phyloP scores from a whole-genome alignment of 2,888 invertebrate genomes.

The Taphrorychus bicolor region DNA sequence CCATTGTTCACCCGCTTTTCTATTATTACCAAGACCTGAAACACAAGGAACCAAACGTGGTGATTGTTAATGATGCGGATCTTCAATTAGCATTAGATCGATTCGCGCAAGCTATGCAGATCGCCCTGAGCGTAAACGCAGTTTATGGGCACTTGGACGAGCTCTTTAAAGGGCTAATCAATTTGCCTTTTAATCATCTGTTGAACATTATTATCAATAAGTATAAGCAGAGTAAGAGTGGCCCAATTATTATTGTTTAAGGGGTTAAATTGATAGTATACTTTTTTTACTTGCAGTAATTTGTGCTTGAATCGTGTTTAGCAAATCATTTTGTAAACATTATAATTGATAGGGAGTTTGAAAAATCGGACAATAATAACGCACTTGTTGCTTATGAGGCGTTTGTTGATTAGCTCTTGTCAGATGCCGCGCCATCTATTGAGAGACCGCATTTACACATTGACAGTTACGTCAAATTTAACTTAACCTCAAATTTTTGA shows the following conservation, averaged over 20 bases:
- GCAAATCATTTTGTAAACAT: no score
- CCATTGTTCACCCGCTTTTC: conserved; percentile 48
- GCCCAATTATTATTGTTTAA: conserved; percentile 36
- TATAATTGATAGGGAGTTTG: no score
- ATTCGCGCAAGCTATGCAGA: conserved; percentile 83
- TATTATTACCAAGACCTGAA: conserved; percentile 46
- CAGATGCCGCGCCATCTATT: no score
- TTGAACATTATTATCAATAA: conserved; percentile 70
- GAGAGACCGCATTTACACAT: no score
- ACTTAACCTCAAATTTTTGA: not conserved
- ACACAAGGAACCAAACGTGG: conserved; percentile 43
- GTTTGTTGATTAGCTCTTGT: no score
- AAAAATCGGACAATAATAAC: no score
- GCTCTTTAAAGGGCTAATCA: conserved; percentile 65
- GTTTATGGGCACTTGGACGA: conserved; percentile 81
- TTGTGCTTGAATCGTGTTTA: not conserved
- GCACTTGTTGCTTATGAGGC: no score
- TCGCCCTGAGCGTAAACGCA: conserved; percentile 78
- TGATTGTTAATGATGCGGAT: conserved; percentile 46
- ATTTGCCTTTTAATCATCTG: conserved; percentile 70
- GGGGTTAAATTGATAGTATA: not conserved
- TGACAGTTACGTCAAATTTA: no score
- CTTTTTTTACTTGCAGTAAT: not conserved
- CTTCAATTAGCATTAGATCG: conserved; percentile 75
- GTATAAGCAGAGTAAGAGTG: conserved; percentile 58